These are phyloP conservation scores for Ctenopoma kingsleyae DNA, from an alignment of 2,797 vertebrate species.

Conservation along the genomic window DNA sequence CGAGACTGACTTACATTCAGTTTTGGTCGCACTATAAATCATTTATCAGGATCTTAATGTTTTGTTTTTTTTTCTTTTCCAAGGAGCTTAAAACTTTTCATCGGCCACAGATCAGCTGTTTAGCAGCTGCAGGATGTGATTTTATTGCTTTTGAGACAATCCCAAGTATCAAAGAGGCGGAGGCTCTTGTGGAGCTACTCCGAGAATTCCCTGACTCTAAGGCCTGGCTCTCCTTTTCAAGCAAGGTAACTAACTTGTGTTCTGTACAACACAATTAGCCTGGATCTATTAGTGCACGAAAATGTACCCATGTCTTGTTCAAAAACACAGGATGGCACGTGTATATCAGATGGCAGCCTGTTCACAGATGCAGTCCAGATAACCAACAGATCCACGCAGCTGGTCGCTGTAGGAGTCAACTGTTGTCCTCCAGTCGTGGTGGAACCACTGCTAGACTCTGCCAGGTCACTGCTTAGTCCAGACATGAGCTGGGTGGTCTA, in stretches of 20 bases:
- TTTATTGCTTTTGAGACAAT: slow-evolving; percentile 89
- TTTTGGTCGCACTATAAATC: background rate
- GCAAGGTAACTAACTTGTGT: slow-evolving; percentile 82
- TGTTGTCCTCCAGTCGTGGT: slow-evolving; percentile 83
- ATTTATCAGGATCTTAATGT: background rate
- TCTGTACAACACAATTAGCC: accelerated
- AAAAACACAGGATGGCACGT: slow-evolving; percentile 68
- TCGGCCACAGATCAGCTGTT: slow-evolving; percentile 78
- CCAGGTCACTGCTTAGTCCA: slow-evolving; percentile 56
- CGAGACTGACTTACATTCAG: background rate
- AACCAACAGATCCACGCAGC: slow-evolving; percentile 73
- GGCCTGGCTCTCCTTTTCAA: slow-evolving; percentile 89
- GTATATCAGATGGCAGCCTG: slow-evolving; percentile 82
- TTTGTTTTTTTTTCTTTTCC: background rate
- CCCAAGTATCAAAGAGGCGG: slow-evolving; percentile 86
- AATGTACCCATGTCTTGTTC: background rate
- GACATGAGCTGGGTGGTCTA: slow-evolving; percentile 86
- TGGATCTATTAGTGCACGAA: background rate
- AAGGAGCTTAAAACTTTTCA: slow-evolving; percentile 89
- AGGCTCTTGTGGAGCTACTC: slow-evolving; percentile 85
- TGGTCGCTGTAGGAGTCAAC: slow-evolving; percentile 87
- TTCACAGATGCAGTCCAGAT: slow-evolving; percentile 80
- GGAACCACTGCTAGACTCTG: slow-evolving; percentile 81
- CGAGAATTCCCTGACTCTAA: slow-evolving; percentile 83
- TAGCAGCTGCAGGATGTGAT: slow-evolving; percentile 84